Percentiles rank a stretch among this genome's conserved stretches.
Conservation (phyloP, 1,140 invertebrate genomes). For the Pseudachorutes palmiensis region DNA sequence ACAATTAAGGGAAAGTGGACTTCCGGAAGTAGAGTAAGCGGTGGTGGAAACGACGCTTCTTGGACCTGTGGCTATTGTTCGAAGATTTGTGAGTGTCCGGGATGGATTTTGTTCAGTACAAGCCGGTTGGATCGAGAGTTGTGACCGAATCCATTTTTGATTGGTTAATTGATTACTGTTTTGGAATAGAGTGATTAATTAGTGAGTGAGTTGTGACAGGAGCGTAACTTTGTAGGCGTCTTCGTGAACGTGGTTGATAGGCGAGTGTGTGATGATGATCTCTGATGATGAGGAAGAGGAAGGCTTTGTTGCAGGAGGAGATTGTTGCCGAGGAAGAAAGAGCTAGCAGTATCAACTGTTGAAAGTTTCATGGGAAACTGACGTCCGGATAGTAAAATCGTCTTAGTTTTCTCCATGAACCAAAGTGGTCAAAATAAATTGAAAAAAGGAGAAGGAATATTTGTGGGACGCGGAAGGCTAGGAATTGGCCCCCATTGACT, state of each 20-base stretch:
- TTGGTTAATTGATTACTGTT: not conserved
- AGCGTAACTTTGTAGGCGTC: too few relatives aligned
- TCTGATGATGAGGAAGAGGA: not conserved
- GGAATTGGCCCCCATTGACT: not conserved
- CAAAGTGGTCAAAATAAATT: conserved; percentile 6
- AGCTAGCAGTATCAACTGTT: not conserved
- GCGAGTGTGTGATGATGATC: not conserved
- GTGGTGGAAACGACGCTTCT: not conserved
- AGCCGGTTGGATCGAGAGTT: conserved; percentile 34
- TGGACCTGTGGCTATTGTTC: not conserved
- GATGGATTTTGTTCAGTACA: conserved; percentile 23
- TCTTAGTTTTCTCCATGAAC: conserved; percentile 33
- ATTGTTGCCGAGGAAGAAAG: not conserved
- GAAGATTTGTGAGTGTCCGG: not conserved
- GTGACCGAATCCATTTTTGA: conserved; percentile 29
- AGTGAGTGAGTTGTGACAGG: not conserved
- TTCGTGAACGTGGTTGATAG: too few relatives aligned
- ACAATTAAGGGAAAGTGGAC: not conserved
- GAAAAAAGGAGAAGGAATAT: not conserved
- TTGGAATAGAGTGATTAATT: not conserved
- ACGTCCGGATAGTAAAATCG: conserved; percentile 30
- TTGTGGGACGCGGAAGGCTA: not conserved
- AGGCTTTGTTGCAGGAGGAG: not conserved
- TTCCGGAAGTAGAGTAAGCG: not conserved
- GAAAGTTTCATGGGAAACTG: conserved; percentile 29